Evolutionary conservation across 2,888 invertebrate species (phyloP).

Genomic region (Gonocerus acuteangulatus): DNA sequence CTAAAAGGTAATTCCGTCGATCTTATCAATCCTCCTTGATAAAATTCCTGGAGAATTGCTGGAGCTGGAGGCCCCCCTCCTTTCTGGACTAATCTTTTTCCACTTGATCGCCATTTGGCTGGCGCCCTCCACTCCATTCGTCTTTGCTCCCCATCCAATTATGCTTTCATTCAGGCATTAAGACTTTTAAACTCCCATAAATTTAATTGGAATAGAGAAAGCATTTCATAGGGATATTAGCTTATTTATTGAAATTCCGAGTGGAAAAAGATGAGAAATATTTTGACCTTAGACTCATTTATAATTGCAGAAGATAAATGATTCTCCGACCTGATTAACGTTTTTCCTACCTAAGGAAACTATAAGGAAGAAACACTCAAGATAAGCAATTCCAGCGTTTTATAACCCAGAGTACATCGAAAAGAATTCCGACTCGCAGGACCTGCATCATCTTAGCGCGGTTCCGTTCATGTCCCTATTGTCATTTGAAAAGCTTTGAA

Average conservation of each 20-base stretch:
- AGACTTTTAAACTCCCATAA: slow-evolving; percentile 23
- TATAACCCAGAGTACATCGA: no score
- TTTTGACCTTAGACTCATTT: no score
- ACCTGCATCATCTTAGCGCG: no score
- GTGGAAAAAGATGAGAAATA: no score
- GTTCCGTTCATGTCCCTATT: no score
- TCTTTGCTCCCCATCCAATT: slow-evolving; percentile 14
- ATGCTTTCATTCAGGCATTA: slow-evolving; percentile 24
- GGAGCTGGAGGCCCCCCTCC: neutral
- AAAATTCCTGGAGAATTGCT: slow-evolving; percentile 19
- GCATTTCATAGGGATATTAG: neutral
- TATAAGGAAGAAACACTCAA: no score
- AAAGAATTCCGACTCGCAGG: no score
- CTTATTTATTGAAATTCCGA: slow-evolving; percentile 13
- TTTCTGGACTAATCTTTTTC: slow-evolving; percentile 21
- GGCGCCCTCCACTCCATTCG: neutral
- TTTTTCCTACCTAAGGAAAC: no score
- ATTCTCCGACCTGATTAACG: no score
- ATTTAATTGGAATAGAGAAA: slow-evolving; percentile 8
- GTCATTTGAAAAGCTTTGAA: no score
- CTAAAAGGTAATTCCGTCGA: slow-evolving; percentile 18
- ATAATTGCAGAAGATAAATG: no score
- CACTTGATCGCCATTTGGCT: slow-evolving; percentile 18
- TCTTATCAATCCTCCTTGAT: slow-evolving; percentile 25
- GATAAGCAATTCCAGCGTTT: no score